Percentiles rank a stretch among this genome's conserved stretches.
Evolutionary conservation across 2,797 vertebrate species (phyloP).

Genomic region (Peromyscus melanophrys): DNA sequence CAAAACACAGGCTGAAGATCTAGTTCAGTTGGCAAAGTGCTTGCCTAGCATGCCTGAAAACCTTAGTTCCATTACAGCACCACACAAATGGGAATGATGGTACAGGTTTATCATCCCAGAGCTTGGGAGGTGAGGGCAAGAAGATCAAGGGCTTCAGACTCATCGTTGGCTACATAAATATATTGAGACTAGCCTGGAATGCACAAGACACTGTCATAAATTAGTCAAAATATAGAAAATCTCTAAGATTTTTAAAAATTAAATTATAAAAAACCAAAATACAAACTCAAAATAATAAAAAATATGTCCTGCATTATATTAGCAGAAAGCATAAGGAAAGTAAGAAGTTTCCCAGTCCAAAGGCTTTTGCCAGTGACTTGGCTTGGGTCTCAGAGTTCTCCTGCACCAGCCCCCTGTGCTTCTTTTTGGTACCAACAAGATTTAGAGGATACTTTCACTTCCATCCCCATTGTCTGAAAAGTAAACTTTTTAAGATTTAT

Average conservation of each 20-base stretch:
- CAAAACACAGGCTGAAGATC: too few species aligned
- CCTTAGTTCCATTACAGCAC: too few species aligned
- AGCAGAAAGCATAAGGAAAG: too few species aligned
- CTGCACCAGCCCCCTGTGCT: accelerated
- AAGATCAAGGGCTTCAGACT: not conserved
- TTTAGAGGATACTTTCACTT: not conserved
- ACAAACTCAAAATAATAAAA: not conserved
- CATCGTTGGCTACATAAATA: not conserved
- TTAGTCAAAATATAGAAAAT: too few species aligned
- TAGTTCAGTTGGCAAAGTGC: not conserved
- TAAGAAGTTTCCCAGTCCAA: not conserved
- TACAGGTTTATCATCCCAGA: too few species aligned
- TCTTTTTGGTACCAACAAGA: not conserved
- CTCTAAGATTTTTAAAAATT: not conserved
- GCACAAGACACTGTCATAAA: not conserved
- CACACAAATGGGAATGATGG: not conserved
- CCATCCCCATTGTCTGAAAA: not conserved
- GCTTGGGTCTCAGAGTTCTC: accelerated
- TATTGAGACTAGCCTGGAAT: not conserved
- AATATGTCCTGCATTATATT: not conserved
- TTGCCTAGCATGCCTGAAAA: too few species aligned
- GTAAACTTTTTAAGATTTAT: not conserved
- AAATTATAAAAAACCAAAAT: not conserved
- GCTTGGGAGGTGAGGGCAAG: too few species aligned
- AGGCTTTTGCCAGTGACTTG: not conserved